Base-by-base conservation (phyloP, 2,888 invertebrate genomes). In the Oligia fasciuncula region DNA sequence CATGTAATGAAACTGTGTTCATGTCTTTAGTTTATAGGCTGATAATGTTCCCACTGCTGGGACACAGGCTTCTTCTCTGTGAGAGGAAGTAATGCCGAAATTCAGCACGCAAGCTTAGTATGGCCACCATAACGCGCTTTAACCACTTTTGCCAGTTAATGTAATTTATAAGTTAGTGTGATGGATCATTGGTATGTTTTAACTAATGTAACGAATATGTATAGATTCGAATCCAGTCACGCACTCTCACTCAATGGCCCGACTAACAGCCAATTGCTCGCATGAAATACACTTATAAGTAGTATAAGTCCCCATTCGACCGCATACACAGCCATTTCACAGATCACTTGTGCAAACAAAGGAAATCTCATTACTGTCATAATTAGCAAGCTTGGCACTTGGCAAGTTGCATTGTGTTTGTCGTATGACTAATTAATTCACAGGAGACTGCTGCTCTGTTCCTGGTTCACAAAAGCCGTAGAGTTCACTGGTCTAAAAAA, bases 301-400 rank as follows among this genome's bases (percentile, higher is more conserved):
- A n/a, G n/a, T n/a, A 68, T n/a, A 46, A 23, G 5, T 80, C 9
- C 43, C 6, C 11, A 54, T 35, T 43, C 19, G n/a, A 2, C 23
- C 35, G 11, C 43, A 65, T 57, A 35, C 46, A 54, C 46, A 66
- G 40, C 80, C 29, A 63, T 75, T 63, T 57, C 76, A 51, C 54
- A 66, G 40, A 66, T 81, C 73, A 62, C 62, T 76, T 81, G 13
- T 3, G 57, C 19, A 43, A 70, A 81, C 82, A 84, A 85, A 77
- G 60, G 70, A 51, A 72, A 73, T 63, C 70, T 77, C 46, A 85
- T 75, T 80, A 75, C 49, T 51, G 63, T 23, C 49, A 81, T 81
- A 85, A 71, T 81, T 81, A 74, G 54, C 40, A 54, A 65, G 73
- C 60, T 14, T 40, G 51, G 40, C 70, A 66, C 69, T 84, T 81